A percentile compares a stretch with the other conserved stretches of the same genome.
Evolutionary conservation across 1,140 invertebrate genomes (phyloP).

Genomic region (Ostrea edulis): DNA sequence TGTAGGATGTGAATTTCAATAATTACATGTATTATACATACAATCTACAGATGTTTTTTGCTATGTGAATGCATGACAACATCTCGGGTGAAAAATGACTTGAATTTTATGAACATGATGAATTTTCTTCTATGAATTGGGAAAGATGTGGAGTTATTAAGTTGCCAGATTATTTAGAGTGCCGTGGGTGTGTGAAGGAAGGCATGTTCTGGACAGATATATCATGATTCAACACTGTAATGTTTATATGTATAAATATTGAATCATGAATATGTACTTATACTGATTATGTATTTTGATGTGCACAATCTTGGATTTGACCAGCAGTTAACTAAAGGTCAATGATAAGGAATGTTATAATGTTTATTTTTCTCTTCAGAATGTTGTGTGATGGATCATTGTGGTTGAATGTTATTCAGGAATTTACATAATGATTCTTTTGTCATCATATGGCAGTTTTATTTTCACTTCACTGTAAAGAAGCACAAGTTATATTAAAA

Average conservation of each 20-base stretch:
- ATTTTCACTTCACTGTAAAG: too few species aligned
- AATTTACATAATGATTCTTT: not conserved
- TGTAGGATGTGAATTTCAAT: not conserved
- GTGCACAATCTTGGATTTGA: not conserved
- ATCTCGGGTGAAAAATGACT: conserved; percentile 16
- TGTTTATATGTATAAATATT: not conserved
- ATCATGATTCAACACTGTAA: not conserved
- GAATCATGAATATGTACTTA: not conserved
- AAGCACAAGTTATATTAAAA: not conserved
- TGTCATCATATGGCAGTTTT: not conserved
- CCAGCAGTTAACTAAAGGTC: not conserved
- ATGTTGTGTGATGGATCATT: not conserved
- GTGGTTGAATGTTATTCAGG: not conserved
- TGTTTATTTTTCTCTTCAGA: not conserved
- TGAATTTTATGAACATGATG: not conserved
- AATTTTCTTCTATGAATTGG: not conserved
- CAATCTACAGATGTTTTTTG: conserved; percentile 2
- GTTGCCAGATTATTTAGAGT: not conserved
- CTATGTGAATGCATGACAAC: not conserved
- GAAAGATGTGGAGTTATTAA: not conserved
- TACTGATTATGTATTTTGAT: not conserved
- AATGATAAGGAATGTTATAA: not conserved
- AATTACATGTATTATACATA: not conserved
- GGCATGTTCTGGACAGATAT: not conserved
- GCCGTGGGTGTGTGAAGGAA: not conserved